A percentile compares a stretch with the other conserved stretches of the same genome.
phyloP scores from a whole-genome alignment of 2,797 vertebrate genomes.

The Agapornis canus region DNA sequence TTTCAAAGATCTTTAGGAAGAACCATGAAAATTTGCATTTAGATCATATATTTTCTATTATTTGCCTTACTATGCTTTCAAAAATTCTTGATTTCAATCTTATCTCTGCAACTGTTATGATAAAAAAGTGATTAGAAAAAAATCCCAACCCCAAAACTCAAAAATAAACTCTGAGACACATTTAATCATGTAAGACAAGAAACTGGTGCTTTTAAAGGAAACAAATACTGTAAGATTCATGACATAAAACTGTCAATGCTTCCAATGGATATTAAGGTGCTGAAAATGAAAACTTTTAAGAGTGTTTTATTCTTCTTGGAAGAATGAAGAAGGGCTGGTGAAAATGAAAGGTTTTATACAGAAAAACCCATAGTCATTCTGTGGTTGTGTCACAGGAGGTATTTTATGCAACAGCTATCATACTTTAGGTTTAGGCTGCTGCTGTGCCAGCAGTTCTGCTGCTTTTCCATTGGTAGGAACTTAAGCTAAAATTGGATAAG shows the following conservation, averaged over 20 bases:
- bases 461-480: background rate
- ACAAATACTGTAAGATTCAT: background rate
- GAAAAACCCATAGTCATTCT: background rate
- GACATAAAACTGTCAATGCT: fast-evolving
- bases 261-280: background rate
- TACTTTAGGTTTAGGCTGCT: background rate
- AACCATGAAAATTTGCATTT: background rate
- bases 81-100: background rate
- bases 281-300: background rate
- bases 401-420: background rate
- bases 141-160: background rate
- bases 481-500: background rate
- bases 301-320: background rate
- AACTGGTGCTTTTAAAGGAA: background rate
- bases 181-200: background rate
- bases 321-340: background rate
- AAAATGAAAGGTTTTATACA: background rate
- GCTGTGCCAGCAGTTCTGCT: background rate
- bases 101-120: background rate
- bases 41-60: background rate
- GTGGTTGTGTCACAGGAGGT: background rate
- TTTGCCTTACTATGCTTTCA: background rate
- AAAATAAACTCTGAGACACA: background rate
- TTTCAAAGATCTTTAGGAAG: background rate
- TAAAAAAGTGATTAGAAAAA: background rate